phyloP scores from a whole-genome alignment of 2,113 vertebrate genomes.

The Cairina moschata region DNA sequence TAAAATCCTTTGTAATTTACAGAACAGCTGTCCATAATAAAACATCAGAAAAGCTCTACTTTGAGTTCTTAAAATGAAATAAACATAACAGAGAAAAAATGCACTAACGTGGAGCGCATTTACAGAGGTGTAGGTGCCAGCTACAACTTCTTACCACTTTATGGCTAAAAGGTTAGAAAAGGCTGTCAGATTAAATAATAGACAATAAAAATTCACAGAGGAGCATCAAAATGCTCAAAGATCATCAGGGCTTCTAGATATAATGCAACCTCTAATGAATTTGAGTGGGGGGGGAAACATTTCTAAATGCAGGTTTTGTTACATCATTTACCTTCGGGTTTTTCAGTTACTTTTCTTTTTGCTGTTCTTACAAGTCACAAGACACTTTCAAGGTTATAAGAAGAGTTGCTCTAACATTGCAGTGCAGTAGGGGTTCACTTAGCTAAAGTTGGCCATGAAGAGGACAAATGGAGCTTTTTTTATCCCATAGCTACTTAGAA shows the following conservation, averaged over 20 bases:
- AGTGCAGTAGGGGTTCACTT: conserved; percentile 11
- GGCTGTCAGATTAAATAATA: conserved; percentile 1
- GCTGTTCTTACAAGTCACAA: neutral
- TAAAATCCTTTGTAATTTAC: conserved; percentile 71
- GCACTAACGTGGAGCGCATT: neutral
- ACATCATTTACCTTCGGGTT: neutral
- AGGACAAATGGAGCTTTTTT: conserved; percentile 36
- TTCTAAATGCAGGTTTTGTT: conserved; percentile 3
- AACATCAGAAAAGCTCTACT: conserved; percentile 59
- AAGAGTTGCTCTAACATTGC: conserved; percentile 36
- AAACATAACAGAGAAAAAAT: conserved; percentile 15
- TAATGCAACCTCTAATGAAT: neutral
- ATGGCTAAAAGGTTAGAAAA: conserved; percentile 31
- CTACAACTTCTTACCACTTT: conserved; percentile 12
- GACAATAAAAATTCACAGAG: conserved; percentile 4
- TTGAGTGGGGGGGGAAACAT: neutral
- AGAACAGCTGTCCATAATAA: conserved; percentile 67
- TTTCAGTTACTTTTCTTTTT: conserved; percentile 14
- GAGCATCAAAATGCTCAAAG: neutral
- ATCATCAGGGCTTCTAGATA: neutral
- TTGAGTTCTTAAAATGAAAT: conserved; percentile 64
- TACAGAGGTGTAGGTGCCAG: neutral
- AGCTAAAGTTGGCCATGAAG: conserved; percentile 35
- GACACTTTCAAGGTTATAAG: conserved; percentile 33
- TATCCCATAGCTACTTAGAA: neutral